Base-by-base conservation (phyloP, 2,113 vertebrate genomes). In the Charadrius vociferus region DNA sequence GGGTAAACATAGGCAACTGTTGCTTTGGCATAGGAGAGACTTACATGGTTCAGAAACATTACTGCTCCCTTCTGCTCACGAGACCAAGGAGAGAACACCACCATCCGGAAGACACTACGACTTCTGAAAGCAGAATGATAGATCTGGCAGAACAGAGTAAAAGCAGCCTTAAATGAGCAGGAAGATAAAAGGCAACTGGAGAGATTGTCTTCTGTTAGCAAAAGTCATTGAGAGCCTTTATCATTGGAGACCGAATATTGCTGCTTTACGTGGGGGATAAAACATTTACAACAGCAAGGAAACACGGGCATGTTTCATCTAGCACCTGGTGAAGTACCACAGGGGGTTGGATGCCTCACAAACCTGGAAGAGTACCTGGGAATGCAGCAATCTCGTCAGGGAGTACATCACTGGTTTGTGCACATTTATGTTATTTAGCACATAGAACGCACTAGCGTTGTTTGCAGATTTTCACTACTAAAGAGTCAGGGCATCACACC, bases 1-100 rank as follows among this genome's bases (percentile, higher is more conserved):
- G 52, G 88, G 88, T 81, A 94, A 93, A 91, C 63, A 90, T 3
- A 89, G 77, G 83, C 63, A 84, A 92, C 68, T 41, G 78, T 88
- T 92, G 66, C 80, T 92, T 77, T 93, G 85, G 80, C 83, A 36
- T 23, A n/a, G 58, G 79, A 49, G 36, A 79, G 53, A 27, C 26
- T 12, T 43, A 71, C 36, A 30, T 1, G 6, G 49, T 56, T 88
- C 52, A 75, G 62, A 58, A 92, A 95, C 7, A 82, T 41, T 21
- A 61, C 53, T 82, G 41, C 70, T 66, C 70, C 41, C 92, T 85
- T 90, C 62, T 93, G 62, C 59, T 90, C 74, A 49, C 79, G 41
- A 75, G 70, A 55, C 45, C 65, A 62, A 91, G 58, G 30, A 75
- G 37, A 65, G 49, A 77, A 15, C 50, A 85, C 4, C 39, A 70